Percentiles rank a stretch among this genome's conserved stretches.
These are phyloP conservation scores for Catocala nupta DNA, from an alignment of 2,888 invertebrate genomes.

Conservation along the genomic window DNA sequence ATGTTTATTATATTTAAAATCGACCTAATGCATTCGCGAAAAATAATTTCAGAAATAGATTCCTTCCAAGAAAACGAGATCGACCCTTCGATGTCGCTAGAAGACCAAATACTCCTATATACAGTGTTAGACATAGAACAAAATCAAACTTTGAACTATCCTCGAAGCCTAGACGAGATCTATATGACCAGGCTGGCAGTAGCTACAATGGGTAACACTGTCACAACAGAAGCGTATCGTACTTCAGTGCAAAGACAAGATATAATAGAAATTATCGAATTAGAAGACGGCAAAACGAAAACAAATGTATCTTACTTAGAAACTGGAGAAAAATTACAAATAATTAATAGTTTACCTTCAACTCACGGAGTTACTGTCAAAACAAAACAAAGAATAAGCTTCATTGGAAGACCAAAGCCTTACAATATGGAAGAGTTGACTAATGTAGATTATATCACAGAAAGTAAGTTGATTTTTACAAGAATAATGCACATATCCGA, in stretches of 20 bases:
- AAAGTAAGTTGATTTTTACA: conserved; percentile 66
- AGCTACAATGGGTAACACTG: conserved; percentile 61
- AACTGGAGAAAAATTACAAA: neutral
- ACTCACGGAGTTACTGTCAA: conserved; percentile 9
- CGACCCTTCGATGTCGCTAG: conserved; percentile 60
- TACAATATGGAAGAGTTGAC: conserved; percentile 72
- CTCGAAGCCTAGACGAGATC: conserved; percentile 70
- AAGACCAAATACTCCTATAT: conserved; percentile 69
- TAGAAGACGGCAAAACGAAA: conserved; percentile 17
- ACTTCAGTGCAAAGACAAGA: conserved; percentile 65
- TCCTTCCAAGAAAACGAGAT: conserved; percentile 55
- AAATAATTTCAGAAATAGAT: conserved; percentile 65
- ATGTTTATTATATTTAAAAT: neutral
- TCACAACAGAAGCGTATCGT: conserved; percentile 48
- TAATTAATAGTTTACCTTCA: conserved; percentile 2
- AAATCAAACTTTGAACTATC: conserved; percentile 60
- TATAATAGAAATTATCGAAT: conserved; percentile 45
- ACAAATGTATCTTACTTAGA: conserved; percentile 8
- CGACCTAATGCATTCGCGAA: neutral
- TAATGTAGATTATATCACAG: conserved; percentile 43
- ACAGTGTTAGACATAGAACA: conserved; percentile 70
- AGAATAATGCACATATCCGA: conserved; percentile 34
- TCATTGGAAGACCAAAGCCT: conserved; percentile 73
- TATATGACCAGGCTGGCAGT: conserved; percentile 73
- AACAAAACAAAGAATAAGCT: conserved; percentile 52